Evolutionary conservation across 2,797 vertebrate species (phyloP).

Genomic region (Paedocypris micromegethes): DNA sequence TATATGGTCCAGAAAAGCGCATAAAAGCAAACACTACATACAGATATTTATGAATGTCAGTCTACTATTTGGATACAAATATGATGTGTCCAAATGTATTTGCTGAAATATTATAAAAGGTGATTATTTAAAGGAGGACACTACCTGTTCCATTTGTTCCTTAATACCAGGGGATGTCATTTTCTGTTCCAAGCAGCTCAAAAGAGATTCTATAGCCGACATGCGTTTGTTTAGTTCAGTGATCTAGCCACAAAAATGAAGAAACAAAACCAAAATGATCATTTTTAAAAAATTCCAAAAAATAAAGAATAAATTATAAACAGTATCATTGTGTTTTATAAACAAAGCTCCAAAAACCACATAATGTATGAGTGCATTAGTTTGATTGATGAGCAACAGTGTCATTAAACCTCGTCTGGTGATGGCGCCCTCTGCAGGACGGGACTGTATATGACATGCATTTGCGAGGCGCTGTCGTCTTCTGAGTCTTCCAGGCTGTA

Average conservation of each 20-base stretch:
- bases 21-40: too few species aligned
- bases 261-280: not conserved
- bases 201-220: conserved; percentile 67
- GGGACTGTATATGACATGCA: not conserved
- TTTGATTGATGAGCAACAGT: too few species aligned
- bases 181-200: conserved; percentile 71
- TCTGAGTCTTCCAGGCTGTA: conserved; percentile 32
- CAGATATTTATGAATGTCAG: too few species aligned
- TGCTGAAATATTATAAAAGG: too few species aligned
- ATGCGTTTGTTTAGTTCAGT: conserved; percentile 69
- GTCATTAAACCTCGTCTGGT: not conserved
- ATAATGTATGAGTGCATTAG: too few species aligned
- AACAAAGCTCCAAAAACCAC: not conserved
- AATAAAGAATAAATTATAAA: not conserved
- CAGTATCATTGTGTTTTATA: not conserved
- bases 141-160: conserved; percentile 55
- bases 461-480: conserved; percentile 28
- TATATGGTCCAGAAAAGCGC: too few species aligned
- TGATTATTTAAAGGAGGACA: too few species aligned
- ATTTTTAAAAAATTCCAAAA: not conserved
- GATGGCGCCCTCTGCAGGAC: conserved; percentile 13
- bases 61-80: too few species aligned
- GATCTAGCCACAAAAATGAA: conserved; percentile 58
- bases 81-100: too few species aligned
- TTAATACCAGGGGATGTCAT: conserved; percentile 51